Evolutionary conservation across 2,797 vertebrate species (phyloP), one percentile per base, ranked within the genome.

Genomic region (Amblyopsis hoosieri): DNA sequence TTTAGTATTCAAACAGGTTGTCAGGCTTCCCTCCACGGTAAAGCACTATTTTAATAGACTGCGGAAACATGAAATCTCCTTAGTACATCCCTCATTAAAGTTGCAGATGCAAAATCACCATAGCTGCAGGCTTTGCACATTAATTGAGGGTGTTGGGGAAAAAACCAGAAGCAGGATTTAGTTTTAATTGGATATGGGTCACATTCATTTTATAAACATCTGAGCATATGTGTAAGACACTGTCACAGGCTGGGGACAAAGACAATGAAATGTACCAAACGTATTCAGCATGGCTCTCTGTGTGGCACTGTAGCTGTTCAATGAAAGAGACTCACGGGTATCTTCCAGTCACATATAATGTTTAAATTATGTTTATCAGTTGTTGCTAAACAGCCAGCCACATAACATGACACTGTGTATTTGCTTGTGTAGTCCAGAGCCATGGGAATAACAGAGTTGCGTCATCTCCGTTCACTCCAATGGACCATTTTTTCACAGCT

Each of bases 1-100:
- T 74, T 80, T 85, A 78, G 78, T 81, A 85, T 88, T 81, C 54
- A 73, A 75, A 70, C 52, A 61, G 60, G 37, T 77, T 48, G 66
- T 56, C 63, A 60, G 66, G 71, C 76, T 62, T 69, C 46, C 67
- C 33, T 62, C 67, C 71, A 62, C 54, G 64, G 75, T 64, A 73
- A 65, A 19, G 1, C 14, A 50, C 57, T 55, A 68, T 62, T 79
- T 75, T 54, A 78, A 82, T 80, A 71, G 53, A 67, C 76, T 71
- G 67, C 45, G 75, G 52, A 74, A 78, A 75, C 46, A 37, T 64
- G 17, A 76, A 62, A 64, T 61, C 14, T 65, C 56, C 49, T 56
- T 37, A 45, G 52, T 37, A 42, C 50, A 54, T 48, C 55, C 56
- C 47, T 78, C 55, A 65, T 82, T 73, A 82, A 76, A 11, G 45